A percentile compares a stretch with the other conserved stretches of the same genome.
Conservation (phyloP, 2,888 invertebrate genomes). For the Thyatira batis region DNA sequence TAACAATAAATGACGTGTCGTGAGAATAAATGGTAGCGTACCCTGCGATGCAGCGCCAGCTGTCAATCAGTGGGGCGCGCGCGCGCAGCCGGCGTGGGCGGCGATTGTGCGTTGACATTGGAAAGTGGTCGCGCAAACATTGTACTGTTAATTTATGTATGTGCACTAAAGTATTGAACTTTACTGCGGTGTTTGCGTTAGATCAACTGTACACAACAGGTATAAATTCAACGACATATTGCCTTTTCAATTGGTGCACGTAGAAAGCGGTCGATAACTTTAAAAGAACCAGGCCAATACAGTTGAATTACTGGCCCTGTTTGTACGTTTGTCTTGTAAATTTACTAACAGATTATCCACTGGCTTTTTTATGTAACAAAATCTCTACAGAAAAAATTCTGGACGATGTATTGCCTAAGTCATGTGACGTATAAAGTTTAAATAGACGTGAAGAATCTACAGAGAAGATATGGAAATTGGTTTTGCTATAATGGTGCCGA, state of each 20-base stretch:
- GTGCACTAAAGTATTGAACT: constrained; percentile 26
- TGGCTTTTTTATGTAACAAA: too few species aligned
- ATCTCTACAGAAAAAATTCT: too few species aligned
- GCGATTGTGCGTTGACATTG: constrained; percentile 63
- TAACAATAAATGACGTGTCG: constrained; percentile 21
- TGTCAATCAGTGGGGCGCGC: constrained; percentile 58
- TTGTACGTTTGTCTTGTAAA: background rate
- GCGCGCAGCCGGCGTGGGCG: constrained; percentile 55
- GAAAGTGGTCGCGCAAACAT: constrained; percentile 61
- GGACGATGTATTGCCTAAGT: too few species aligned
- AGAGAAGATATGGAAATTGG: too few species aligned
- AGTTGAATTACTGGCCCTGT: background rate
- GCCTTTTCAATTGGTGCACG: background rate
- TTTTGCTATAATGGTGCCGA: too few species aligned
- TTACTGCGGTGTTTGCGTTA: constrained; percentile 10
- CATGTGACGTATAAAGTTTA: too few species aligned
- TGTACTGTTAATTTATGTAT: constrained; percentile 47
- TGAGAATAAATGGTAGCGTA: constrained; percentile 40
- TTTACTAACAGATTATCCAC: background rate
- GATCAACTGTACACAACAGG: background rate
- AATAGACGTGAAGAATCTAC: too few species aligned
- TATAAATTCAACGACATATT: background rate
- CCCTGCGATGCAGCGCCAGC: constrained; percentile 35
- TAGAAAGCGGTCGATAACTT: background rate
- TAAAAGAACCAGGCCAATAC: background rate